Base-by-base conservation (phyloP, 2,888 invertebrate species). In the Chrysolina americana region DNA sequence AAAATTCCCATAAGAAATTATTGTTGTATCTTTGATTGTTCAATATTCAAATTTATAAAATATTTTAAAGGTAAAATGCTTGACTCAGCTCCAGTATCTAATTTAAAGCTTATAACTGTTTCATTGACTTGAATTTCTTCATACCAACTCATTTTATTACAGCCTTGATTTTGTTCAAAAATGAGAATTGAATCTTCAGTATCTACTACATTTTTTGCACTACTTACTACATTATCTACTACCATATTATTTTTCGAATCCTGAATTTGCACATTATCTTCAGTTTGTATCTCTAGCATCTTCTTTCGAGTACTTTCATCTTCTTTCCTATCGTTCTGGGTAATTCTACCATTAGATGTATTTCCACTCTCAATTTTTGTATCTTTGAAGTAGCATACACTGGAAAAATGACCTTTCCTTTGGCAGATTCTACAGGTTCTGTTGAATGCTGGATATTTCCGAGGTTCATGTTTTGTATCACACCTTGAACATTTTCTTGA, bases 1-100 rank as follows among this genome's bases (percentile, higher is more conserved):
- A 53, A 64, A 73, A 64, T 73, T 73, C 1, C 73, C 69, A 69
- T 69, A 73, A 41, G 73, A 73, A 50, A 69, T 41, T n/a, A 73
- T 53, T 6, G 65, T 64, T 13, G 69, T 41, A 48, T 44, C 15
- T 44, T 44, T 44, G 44, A 53, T 41, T 41, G 65, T 53, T 47
- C 41, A 64, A 53, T 50, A 53, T 41, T 36, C 28, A 73, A 41
- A 8, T 13, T 44, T 36, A 53, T 53, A 15, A 73, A 69, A 69
- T 48, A 21, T 41, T 63, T 53, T 36, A 65, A 36, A 19, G 73
- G 69, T 23, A 73, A 53, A 53, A 73, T 64, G 50, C 73, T 73
- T 36, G 65, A 48, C 10, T 73, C 64, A 63, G 73, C 65, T 11
- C 71, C 71, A 17, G 71, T 63, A 47, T 73, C 68, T 21, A 73